Evolutionary conservation across 2,113 vertebrate species (phyloP), one percentile per base, ranked within the genome.

Genomic region (Aegotheles bennettii): DNA sequence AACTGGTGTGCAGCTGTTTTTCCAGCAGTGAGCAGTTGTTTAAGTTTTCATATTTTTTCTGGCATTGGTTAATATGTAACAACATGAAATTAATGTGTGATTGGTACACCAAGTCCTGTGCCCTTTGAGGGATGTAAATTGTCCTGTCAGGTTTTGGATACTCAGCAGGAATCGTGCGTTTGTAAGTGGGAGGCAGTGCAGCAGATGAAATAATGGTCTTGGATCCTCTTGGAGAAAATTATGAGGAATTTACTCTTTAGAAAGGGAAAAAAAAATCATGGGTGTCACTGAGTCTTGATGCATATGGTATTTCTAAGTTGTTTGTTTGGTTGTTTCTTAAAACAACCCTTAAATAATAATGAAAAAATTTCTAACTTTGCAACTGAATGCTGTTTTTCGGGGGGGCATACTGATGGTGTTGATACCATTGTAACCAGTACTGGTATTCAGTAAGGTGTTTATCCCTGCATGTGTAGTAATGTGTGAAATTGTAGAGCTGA

Each of bases 401-500:
- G 6, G 9, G 7, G 28, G 29, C 43, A 10, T 23, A 42, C 7
- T 16, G 48, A 36, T 40, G 4, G 9, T 17, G 33, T 13, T 71
- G 47, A 13, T 87, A 23, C 45, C 3, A 1, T 50, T 47, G 7
- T 75, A 45, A 75, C n/a, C 15, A 25, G 3, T 25, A 42, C 15
- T 2, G 2, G 2, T 24, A 40, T 40, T 75, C 18, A 40, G 31
- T 61, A 5, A 63, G 50, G 36, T 60, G n/a, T 67, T 79, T 56
- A 40, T 69, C 7, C 17, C 7, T 50, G 40, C 13, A 2, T 28
- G 11, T 0, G 0, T 51, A 20, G 14, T 8, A 63, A 33, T 0
- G 2, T 40, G 17, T 7, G 50, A 51, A 85, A 57, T 38, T 45
- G 36, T 57, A n/a, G 35, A 43, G 40, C 36, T 47, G 68, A 50